Conservation (phyloP, 2,113 vertebrate species). For the Corythaixoides concolor region DNA sequence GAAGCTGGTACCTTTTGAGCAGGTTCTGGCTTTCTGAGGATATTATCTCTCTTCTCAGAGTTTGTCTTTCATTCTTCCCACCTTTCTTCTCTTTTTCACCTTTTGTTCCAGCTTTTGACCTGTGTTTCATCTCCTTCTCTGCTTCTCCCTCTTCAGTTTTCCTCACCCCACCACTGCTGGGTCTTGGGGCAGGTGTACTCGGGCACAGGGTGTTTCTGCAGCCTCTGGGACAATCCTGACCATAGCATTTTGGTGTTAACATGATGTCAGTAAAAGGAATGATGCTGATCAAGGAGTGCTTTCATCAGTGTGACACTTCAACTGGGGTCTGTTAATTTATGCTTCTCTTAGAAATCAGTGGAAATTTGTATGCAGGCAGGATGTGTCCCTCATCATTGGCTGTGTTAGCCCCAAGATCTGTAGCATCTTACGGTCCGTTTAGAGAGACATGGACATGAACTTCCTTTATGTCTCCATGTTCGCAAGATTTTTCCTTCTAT, state of each 20-base stretch:
- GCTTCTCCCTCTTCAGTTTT: neutral
- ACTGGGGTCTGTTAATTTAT: neutral
- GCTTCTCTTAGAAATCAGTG: fast-evolving
- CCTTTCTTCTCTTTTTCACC: neutral
- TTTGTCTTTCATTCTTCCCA: neutral
- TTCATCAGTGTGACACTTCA: neutral
- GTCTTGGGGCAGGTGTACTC: fast-evolving
- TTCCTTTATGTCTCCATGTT: neutral
- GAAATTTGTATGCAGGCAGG: neutral
- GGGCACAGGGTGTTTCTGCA: fast-evolving
- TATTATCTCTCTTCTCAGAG: neutral
- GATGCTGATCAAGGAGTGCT: neutral
- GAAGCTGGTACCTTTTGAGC: neutral
- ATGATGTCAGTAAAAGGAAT: neutral
- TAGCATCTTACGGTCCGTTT: neutral
- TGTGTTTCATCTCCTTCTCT: neutral
- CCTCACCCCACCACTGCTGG: neutral
- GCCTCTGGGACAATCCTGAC: neutral
- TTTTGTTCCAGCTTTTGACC: neutral
- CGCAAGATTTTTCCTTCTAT: neutral
- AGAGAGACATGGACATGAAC: neutral
- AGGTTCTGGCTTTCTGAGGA: neutral
- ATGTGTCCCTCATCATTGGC: neutral
- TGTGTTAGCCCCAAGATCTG: neutral
- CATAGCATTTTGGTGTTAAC: fast-evolving